phyloP scores from a whole-genome alignment of 92 coral and sea anemone genomes.

The Meandrina meandrites region DNA sequence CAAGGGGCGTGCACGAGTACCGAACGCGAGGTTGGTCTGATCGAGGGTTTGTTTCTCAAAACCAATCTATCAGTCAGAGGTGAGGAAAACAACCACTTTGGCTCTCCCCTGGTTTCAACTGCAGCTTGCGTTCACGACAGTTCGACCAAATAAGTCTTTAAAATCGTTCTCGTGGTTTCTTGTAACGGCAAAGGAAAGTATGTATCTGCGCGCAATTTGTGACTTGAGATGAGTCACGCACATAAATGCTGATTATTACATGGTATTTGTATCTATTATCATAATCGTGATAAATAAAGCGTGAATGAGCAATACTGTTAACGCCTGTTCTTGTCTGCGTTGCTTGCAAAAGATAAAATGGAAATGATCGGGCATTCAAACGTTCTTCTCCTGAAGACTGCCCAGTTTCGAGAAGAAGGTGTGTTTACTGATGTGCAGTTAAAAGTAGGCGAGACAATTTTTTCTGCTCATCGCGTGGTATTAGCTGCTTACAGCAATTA shows the following conservation, averaged over 20 bases:
- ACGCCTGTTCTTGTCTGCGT: not conserved
- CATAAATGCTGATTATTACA: no score
- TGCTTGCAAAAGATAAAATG: not conserved
- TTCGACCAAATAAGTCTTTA: not conserved
- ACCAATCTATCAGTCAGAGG: no score
- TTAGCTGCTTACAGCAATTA: not conserved
- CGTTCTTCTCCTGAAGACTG: not conserved
- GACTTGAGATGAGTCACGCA: not conserved
- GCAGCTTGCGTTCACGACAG: not conserved
- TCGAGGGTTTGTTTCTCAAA: not conserved
- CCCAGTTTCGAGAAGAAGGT: not conserved
- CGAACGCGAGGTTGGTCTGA: not conserved
- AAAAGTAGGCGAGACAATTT: not conserved
- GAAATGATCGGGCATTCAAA: not conserved
- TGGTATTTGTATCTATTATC: not conserved
- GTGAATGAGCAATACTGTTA: not conserved
- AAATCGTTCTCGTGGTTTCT: no score
- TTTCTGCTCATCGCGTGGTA: not conserved
- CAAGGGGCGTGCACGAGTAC: no score
- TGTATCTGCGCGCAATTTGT: no score
- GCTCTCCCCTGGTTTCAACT: not conserved
- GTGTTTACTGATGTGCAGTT: not conserved
- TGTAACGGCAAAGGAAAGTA: not conserved
- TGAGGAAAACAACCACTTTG: no score
- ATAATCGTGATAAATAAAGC: not conserved